Evolutionary conservation across 2,797 vertebrate genomes (phyloP), one percentile per base, ranked within the genome.

Genomic region (Gorsachius magnificus): DNA sequence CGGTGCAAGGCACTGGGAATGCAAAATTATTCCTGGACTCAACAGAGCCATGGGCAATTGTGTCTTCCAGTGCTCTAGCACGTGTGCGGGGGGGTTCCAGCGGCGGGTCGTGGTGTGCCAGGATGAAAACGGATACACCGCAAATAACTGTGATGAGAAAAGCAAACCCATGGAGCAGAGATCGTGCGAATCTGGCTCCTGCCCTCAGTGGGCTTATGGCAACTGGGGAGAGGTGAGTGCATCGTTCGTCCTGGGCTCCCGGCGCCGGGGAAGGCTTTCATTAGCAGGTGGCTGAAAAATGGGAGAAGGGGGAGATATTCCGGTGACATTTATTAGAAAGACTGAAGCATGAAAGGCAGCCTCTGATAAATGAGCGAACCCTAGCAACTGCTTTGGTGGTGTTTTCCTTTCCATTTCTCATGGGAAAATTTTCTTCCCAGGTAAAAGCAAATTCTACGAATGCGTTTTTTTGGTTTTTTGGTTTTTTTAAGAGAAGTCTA

Each of bases 1-100:
- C 11, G 4, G 31, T 79, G 74, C 58, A 41, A 46, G 43, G 50
- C 79, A n/a, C 45, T 83, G 84, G 60, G 78, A 92, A 80, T 65
- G 60, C 36, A 56, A 9, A 31, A 9, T 75, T 78, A 36, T 53
- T 83, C 33, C 25, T 53, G 86, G 54, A 51, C 74, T 85, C 22
- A 78, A 2, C 0, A 2, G 57, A 92, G 17, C 53, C 1, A 0
- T 50, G 79, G 64, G 78, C 80, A 81, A 90, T 87, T 82, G 33
- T 83, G 95, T 96, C 97, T 97, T 97, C 58, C 97, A 99, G 99
- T 99, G 99, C 97, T 99, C 99, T 63, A 99, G 99, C 96, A 99
- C 99, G 1, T 99, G 99, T 96, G 99, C 99, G 1, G 99, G 99
- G 48, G 99, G 99, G n/a, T 99, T 99, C 98, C 99, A 99, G 98